Base-by-base conservation (phyloP, 2,113 vertebrate species). In the Furnarius figulus region DNA sequence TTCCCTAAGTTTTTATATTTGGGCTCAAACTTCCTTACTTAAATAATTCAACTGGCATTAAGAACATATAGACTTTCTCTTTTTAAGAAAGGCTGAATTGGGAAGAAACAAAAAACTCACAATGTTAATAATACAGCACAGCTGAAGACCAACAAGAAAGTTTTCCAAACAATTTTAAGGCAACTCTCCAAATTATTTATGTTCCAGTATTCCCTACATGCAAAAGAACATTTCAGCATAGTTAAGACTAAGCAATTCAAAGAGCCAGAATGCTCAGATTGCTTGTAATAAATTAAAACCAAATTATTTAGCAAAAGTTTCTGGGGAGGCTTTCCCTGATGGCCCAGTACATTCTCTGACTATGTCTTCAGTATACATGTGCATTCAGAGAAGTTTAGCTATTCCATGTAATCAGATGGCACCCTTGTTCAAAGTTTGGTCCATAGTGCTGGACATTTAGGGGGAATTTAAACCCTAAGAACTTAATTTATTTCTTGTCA, bases 1-100 rank as follows among this genome's bases (percentile, higher is more conserved):
- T 42, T n/a, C 31, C 44, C 28, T 68, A 50, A 52, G 20, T 83
- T 96, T 95, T 88, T n/a, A 85, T 72, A 90, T 96, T 67, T 94
- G 67, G 33, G 19, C 44, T 87, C 71, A 78, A 55, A 31, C 23
- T 70, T 67, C 12, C 44, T 77, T 81, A 52, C n/a, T 92, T 81
- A 85, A 90, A 47, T 71, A 87, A 93, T 62, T 82, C 55, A 44
- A 18, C 37, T 81, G 56, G 39, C 58, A 86, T 55, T 58, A 56
- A 33, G 37, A 89, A 65, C n/a, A 37, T 14, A 28, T 6, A 79
- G 78, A 37, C 5, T 52, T 80, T 37, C 20, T 23, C 58, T 84
- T 90, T 82, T 67, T 21, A 78, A 90, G 39, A 58, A 91, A 77
- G 12, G 10, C 33, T 85, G 87, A 86, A n/a, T 4, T 55, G 33